phyloP scores from a whole-genome alignment of 2,113 vertebrate species.

The Lipotes vexillifer region DNA sequence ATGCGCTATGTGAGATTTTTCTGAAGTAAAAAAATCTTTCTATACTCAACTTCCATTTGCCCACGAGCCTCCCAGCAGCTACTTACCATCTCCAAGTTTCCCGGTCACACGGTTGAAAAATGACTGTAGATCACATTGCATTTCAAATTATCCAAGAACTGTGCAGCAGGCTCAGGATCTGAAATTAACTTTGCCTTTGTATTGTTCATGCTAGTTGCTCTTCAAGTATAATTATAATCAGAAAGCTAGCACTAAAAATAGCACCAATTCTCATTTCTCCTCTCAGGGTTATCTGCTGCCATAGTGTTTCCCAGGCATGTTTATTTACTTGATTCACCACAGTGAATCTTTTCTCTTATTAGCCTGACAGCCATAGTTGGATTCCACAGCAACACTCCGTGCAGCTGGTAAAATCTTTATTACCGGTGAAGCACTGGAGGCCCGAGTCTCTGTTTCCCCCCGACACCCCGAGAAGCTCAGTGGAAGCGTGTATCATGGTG shows the following conservation, averaged over 20 bases:
- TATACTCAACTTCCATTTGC: not conserved
- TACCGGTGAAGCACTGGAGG: not conserved
- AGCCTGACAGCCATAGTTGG: not conserved
- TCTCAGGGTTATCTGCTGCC: constrained; percentile 3
- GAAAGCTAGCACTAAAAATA: constrained; percentile 57
- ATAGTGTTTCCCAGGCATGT: constrained; percentile 39
- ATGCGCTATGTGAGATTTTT: not conserved
- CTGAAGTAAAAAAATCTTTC: not conserved
- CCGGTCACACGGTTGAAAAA: constrained; percentile 33
- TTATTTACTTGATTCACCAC: constrained; percentile 55
- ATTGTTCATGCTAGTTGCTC: constrained; percentile 51
- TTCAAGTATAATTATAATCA: constrained; percentile 61
- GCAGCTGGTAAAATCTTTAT: not conserved
- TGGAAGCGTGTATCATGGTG: not conserved
- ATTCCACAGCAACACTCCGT: not conserved
- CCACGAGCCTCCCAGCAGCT: not conserved
- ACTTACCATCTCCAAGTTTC: not conserved
- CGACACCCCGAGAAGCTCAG: not conserved
- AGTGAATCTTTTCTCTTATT: constrained; percentile 41
- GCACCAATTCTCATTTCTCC: constrained; percentile 36
- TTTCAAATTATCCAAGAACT: constrained; percentile 43
- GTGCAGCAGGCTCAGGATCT: not conserved
- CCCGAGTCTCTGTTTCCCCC: not conserved
- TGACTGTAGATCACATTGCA: not conserved
- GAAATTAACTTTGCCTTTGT: constrained; percentile 57